phyloP scores from a whole-genome alignment of 2,888 invertebrate species.

The Lottia gigantea region DNA sequence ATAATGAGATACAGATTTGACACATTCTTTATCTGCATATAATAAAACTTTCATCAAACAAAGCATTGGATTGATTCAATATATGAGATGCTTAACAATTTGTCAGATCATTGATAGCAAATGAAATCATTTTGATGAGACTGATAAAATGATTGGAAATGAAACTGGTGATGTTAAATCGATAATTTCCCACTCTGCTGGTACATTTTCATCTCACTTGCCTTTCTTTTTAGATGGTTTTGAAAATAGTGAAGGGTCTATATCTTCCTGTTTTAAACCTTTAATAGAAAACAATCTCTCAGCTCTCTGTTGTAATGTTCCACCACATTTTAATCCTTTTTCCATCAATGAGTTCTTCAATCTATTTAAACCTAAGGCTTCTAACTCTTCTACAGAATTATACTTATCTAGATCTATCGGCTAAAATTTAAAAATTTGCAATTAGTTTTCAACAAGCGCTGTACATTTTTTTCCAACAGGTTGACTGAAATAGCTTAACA shows the following conservation, averaged over 20 bases:
- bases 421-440: background rate
- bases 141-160: too few species aligned
- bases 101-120: too few species aligned
- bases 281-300: constrained; percentile 68
- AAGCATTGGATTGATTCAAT: too few species aligned
- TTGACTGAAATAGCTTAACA: too few species aligned
- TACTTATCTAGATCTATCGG: constrained; percentile 48
- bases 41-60: too few species aligned
- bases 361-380: constrained; percentile 67
- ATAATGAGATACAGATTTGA: too few species aligned
- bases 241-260: constrained; percentile 58
- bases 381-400: constrained; percentile 55
- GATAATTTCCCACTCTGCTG: too few species aligned
- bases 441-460: background rate
- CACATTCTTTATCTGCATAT: too few species aligned
- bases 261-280: constrained; percentile 61
- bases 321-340: constrained; percentile 71
- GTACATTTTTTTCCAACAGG: too few species aligned
- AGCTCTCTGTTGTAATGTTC: constrained; percentile 69
- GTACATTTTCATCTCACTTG: background rate
- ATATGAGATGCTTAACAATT: too few species aligned
- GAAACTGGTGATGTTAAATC: too few species aligned
- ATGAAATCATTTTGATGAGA: too few species aligned
- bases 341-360: constrained; percentile 64
- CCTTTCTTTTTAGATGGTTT: constrained; percentile 41